phyloP scores from a whole-genome alignment of 2,888 invertebrate species.

The Orchesella flavescens region DNA sequence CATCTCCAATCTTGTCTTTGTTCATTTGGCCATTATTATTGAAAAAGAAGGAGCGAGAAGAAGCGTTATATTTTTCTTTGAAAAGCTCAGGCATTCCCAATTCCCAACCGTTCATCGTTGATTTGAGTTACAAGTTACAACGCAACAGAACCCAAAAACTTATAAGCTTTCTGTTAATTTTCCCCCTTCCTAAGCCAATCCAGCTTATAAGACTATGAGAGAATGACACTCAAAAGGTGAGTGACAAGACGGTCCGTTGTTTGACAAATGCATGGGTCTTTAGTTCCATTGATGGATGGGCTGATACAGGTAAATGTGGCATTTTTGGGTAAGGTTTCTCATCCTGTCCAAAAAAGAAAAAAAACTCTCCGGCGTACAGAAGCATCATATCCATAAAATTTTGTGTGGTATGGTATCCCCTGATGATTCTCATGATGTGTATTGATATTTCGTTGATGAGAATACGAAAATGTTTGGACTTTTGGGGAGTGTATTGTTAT shows the following conservation, averaged over 20 bases:
- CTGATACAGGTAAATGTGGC: constrained; percentile 53
- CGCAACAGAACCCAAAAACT: too few species aligned
- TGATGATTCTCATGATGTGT: constrained; percentile 8
- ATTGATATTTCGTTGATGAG: constrained; percentile 22
- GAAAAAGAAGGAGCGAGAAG: not conserved
- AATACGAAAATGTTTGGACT: constrained; percentile 46
- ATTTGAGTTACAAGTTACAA: constrained; percentile 16
- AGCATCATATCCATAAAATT: not conserved
- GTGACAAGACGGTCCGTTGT: constrained; percentile 38
- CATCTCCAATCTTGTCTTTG: constrained; percentile 27
- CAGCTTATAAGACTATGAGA: constrained; percentile 10
- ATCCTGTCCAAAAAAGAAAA: not conserved
- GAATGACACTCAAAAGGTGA: constrained; percentile 3
- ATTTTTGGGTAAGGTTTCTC: constrained; percentile 34
- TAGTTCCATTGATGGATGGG: constrained; percentile 44
- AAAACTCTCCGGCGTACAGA: constrained; percentile 5
- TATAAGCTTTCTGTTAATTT: constrained; percentile 14
- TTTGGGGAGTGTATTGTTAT: constrained; percentile 37
- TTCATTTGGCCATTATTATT: constrained; percentile 48
- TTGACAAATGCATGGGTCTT: constrained; percentile 39
- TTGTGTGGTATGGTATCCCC: not conserved
- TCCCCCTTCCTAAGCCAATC: not conserved
- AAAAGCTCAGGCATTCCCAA: too few species aligned
- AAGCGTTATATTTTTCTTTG: not conserved
- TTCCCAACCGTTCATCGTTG: constrained; percentile 44